Percentiles rank a stretch among this genome's conserved stretches.
Conservation (phyloP, 2,888 invertebrate species). For the Anodontia alba region DNA sequence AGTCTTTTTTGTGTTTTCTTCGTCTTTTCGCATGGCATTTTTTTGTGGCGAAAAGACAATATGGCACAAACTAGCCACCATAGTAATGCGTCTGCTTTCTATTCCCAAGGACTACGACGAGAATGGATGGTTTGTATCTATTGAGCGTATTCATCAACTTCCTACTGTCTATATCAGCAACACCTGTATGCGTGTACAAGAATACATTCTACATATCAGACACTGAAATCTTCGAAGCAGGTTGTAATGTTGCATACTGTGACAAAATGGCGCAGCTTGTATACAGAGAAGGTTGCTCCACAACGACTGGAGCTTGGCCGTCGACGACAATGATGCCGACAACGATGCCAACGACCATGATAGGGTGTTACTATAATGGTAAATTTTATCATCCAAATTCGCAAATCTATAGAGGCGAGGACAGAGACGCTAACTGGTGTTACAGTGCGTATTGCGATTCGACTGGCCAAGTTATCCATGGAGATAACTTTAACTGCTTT, state of each 20-base stretch:
- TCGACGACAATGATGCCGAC: neutral
- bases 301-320: neutral
- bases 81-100: too few species aligned
- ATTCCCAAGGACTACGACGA: too few species aligned
- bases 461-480: neutral
- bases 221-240: neutral
- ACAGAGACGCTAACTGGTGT: constrained; percentile 9
- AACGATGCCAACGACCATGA: neutral
- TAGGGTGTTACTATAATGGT: constrained; percentile 7
- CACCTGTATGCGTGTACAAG: neutral
- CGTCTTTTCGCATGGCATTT: too few species aligned
- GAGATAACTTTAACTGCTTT: constrained; percentile 24
- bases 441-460: constrained; percentile 6
- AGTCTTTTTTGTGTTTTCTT: too few species aligned
- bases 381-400: neutral
- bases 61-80: too few species aligned
- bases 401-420: neutral
- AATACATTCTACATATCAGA: neutral
- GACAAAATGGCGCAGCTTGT: constrained; percentile 7
- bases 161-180: neutral
- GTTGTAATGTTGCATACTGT: constrained; percentile 5
- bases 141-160: too few species aligned
- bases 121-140: too few species aligned
- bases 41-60: too few species aligned
- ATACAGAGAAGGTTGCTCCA: neutral